Evolutionary conservation across 2,113 vertebrate species (phyloP), one percentile per base, ranked within the genome.

Genomic region (Lophochroa leadbeateri): DNA sequence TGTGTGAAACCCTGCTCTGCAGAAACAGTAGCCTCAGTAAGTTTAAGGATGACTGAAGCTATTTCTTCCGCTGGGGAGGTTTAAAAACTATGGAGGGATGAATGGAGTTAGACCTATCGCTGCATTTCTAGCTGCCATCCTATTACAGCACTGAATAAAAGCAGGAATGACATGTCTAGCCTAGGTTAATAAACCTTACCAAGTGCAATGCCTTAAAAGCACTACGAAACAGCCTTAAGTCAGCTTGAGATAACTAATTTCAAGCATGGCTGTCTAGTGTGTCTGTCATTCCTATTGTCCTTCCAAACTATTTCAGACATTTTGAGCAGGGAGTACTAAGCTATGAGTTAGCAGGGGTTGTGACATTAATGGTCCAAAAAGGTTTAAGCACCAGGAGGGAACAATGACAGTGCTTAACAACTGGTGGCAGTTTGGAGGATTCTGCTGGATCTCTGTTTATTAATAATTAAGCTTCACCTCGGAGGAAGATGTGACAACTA

Each of bases 261-360:
- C 96, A 95, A 97, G 98, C 97, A 97, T 96, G 97, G 97, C 97
- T 93, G 97, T 98, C 98, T 98, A 98, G 98, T 97, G 97, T 97
- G 95, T 96, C 96, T 96, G 97, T 97, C 98, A 98, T 98, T 98
- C 98, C 97, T 96, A 95, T 98, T 98, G 98, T 98, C 96, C 94
- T 97, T 86, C 97, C 96, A 98, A 98, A 98, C 98, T 99, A 98
- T 98, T 98, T 94, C 97, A 98, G 98, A 98, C 98, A 98, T 99
- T 97, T 98, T 98, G 98, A 98, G 97, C 97, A 61, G 96, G 96
- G 95, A 97, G 97, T 82, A 68, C 96, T 88, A 95, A 97, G 97
- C 97, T 97, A 97, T 98, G 98, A 98, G 98, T 98, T 98, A 97
- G 97, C 92, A 86, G 97, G 97, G 98, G 97, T 97, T 98, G 97